Conservation (phyloP, 2,888 invertebrate species). For the Chesias legatella region DNA sequence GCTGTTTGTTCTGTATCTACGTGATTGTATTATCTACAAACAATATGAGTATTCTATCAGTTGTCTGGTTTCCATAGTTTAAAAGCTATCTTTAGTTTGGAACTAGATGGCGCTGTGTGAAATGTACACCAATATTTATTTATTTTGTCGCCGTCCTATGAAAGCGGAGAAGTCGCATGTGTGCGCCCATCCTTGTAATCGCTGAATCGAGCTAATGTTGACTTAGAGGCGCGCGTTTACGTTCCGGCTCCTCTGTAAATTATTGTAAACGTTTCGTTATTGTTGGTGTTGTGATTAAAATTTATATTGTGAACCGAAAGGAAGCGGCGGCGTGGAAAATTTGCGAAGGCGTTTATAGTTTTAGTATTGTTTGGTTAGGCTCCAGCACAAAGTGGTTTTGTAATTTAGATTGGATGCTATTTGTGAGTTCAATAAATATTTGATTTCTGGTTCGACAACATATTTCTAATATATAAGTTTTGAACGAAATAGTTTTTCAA, state of each 20-base stretch:
- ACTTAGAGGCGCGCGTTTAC: conserved; percentile 34
- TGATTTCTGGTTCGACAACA: too few species aligned
- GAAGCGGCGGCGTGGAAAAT: conserved; percentile 14
- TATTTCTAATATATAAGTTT: too few species aligned
- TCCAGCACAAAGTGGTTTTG: conserved; percentile 9
- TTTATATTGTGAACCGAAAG: conserved; percentile 24
- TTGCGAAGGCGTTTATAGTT: conserved; percentile 19
- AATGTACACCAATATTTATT: too few species aligned
- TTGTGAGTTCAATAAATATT: too few species aligned
- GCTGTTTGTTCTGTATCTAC: too few species aligned
- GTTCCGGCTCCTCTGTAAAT: conserved; percentile 44
- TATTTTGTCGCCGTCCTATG: too few species aligned
- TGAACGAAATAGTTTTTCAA: too few species aligned
- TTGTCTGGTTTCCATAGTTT: too few species aligned
- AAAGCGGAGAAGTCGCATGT: conserved; percentile 8
- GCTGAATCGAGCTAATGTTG: conserved; percentile 40
- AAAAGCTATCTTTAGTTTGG: too few species aligned
- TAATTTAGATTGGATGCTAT: conserved; percentile 10
- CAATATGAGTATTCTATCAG: too few species aligned
- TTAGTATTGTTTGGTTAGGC: conserved; percentile 19
- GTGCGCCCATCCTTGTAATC: conserved; percentile 13
- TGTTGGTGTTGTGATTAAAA: conserved; percentile 41
- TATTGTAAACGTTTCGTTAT: conserved; percentile 50
- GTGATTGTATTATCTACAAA: too few species aligned
- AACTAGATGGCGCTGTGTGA: too few species aligned